phyloP scores from a whole-genome alignment of 2,113 vertebrate genomes.

The Procavia capensis region DNA sequence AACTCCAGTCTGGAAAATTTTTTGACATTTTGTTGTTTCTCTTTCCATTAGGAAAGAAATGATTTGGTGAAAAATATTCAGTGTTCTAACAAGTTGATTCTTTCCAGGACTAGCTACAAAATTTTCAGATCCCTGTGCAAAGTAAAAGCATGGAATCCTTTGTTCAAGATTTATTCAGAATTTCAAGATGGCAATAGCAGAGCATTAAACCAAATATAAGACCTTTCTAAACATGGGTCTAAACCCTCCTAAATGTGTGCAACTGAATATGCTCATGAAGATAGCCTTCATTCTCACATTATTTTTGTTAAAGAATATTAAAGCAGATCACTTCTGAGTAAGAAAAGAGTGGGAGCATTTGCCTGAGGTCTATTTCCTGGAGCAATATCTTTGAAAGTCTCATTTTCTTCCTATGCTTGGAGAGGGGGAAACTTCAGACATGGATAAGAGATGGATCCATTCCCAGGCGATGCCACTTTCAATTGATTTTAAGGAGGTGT shows the following conservation, averaged over 20 bases:
- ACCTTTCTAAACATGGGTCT: neutral
- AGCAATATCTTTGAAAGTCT: constrained; percentile 7
- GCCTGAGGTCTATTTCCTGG: neutral
- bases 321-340: neutral
- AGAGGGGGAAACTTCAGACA: constrained; percentile 44
- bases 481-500: constrained; percentile 75
- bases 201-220: neutral
- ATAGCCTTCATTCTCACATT: neutral
- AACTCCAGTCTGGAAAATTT: neutral
- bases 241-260: no score
- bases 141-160: neutral
- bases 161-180: neutral
- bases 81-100: neutral
- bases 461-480: constrained; percentile 77
- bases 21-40: neutral
- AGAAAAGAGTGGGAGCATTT: neutral
- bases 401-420: constrained; percentile 48
- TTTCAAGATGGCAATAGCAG: neutral
- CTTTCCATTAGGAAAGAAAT: neutral
- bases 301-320: constrained; percentile 9
- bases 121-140: neutral
- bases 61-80: neutral
- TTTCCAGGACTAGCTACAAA: neutral
- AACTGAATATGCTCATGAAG: neutral
- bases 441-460: constrained; percentile 60